Percentiles rank a stretch among this genome's conserved stretches.
Evolutionary conservation across 37 sponge, comb jelly and placozoan genomes (phyloP).

Genomic region (Petrosia ficiformis): DNA sequence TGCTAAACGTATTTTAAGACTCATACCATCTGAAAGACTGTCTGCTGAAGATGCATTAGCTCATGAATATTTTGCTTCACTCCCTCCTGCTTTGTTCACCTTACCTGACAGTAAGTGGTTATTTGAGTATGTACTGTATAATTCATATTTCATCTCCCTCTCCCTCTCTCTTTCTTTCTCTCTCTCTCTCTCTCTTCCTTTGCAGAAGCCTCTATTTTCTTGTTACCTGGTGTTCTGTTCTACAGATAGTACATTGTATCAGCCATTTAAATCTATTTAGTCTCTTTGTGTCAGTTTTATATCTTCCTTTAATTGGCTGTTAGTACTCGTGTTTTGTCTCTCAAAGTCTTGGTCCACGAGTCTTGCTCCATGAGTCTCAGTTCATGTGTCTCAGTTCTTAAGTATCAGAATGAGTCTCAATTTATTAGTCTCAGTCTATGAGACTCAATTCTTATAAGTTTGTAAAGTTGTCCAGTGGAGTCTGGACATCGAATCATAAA

Average conservation of each 20-base stretch:
- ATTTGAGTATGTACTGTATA: background rate
- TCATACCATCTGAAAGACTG: slow-evolving; percentile 71
- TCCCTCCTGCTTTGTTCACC: slow-evolving; percentile 61
- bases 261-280: no score
- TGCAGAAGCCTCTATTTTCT: slow-evolving; percentile 59
- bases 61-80: slow-evolving; percentile 70
- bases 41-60: slow-evolving; percentile 70
- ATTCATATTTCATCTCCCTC: background rate
- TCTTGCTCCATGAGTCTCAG: no score
- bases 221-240: slow-evolving; percentile 51
- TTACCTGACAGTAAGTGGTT: slow-evolving; percentile 60
- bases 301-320: no score
- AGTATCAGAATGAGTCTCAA: no score
- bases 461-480: no score
- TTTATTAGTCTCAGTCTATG: no score
- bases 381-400: no score
- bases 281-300: no score
- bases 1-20: slow-evolving; percentile 53
- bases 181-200: background rate
- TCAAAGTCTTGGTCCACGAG: no score
- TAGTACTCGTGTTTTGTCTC: no score
- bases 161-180: background rate
- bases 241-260: slow-evolving; percentile 30
- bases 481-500: no score
- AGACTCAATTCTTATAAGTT: no score